Evolutionary conservation across 2,797 vertebrate species (phyloP), one percentile per base, ranked within the genome.

Genomic region (Danio choprae): DNA sequence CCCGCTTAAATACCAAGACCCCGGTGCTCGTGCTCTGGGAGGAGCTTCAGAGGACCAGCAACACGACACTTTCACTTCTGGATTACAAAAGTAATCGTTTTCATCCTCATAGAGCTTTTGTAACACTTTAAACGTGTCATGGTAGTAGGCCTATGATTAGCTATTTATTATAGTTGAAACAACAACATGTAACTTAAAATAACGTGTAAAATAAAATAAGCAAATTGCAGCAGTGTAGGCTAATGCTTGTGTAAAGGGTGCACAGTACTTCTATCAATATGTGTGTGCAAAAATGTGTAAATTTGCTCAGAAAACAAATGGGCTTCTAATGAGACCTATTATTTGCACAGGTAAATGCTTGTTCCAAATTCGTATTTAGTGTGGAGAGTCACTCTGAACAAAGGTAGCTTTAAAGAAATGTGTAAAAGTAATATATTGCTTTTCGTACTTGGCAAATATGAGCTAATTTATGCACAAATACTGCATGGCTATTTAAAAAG

Each of bases 1-100:
- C 74, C 53, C 60, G 44, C 58, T 83, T 86, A 89, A 88, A 91
- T 88, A 87, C 81, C 0, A 38, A 69, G 16, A 43, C 68, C 40
- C 74, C 18, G 10, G 2, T 56, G 15, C 51, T 60, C 20, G 40
- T 16, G 44, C 50, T 55, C 62, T 56, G 84, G 90, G 87, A 81
- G 89, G 89, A 73, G 88, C 87, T 81, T 86, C 60, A 43, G 40
- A 58, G 16, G 58, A 56, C 16, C 40, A 29, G 82, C 73, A 77
- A 79, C 75, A 29, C 62, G 85, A 88, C 68, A 84, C 74, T 55
- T 80, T 58, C 51, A 44, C 16, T 40, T 36, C 18, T 29, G 18
- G 16, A 74, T 29, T 18, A 22, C 43, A 65, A 48, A 73, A 29
- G 6, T 8, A 13, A 13, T 53, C 10, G 13, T 22, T 13, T 43